A percentile compares a stretch with the other conserved stretches of the same genome.
Conservation (phyloP, 2,888 invertebrate genomes). For the Perizoma affinitatum region DNA sequence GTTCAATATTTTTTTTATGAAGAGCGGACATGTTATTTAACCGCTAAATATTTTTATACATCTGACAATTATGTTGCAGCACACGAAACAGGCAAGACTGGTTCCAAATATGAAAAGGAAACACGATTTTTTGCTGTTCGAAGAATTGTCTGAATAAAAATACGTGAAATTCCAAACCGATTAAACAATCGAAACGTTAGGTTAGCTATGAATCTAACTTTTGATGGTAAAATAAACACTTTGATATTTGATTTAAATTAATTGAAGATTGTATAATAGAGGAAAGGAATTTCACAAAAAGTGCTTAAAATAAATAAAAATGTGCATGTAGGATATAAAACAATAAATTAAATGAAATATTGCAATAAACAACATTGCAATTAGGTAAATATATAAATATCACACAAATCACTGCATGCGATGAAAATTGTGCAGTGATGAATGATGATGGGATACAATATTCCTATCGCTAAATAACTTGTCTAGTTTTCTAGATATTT, state of each 20-base stretch:
- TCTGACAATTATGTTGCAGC: constrained; percentile 20
- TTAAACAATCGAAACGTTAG: constrained; percentile 14
- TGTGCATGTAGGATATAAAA: constrained; percentile 42
- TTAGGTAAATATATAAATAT: constrained; percentile 15
- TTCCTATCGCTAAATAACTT: constrained; percentile 1
- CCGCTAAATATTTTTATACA: constrained; percentile 13
- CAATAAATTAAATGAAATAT: constrained; percentile 36
- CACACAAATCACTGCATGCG: constrained; percentile 56
- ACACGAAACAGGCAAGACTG: constrained; percentile 23
- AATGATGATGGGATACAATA: constrained; percentile 21
- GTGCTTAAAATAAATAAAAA: constrained; percentile 36
- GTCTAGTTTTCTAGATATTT: constrained; percentile 10
- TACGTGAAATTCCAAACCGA: constrained; percentile 44
- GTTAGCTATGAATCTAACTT: neutral
- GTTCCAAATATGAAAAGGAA: constrained; percentile 22
- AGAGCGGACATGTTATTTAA: constrained; percentile 7
- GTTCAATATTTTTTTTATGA: constrained; percentile 4
- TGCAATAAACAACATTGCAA: constrained; percentile 3
- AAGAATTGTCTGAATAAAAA: constrained; percentile 45
- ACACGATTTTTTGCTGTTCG: constrained; percentile 12
- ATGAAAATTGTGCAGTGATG: constrained; percentile 47
- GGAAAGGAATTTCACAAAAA: constrained; percentile 25
- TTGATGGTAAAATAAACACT: neutral
- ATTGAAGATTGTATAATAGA: neutral
- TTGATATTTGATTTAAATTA: too few relatives aligned